Evolutionary conservation across 2,888 invertebrate genomes (phyloP).

Genomic region (Beris morrisii): DNA sequence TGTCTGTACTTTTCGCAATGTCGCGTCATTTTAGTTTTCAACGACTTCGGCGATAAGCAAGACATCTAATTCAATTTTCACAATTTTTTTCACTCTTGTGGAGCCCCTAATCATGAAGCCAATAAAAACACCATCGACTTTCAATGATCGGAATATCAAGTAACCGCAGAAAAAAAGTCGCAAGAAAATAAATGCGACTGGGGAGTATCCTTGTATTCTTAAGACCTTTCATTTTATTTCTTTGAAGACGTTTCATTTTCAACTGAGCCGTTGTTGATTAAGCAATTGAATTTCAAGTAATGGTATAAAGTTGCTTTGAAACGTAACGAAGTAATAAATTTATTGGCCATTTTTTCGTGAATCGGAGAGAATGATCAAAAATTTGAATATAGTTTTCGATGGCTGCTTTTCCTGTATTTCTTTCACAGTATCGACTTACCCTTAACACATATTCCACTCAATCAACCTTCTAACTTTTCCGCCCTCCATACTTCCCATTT

Average conservation of each 20-base stretch:
- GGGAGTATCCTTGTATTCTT: background rate
- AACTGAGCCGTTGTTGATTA: slow-evolving; percentile 11
- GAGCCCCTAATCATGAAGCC: background rate
- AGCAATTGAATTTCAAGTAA: slow-evolving; percentile 24
- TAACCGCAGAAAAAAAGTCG: background rate
- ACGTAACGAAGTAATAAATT: background rate
- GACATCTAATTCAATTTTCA: slow-evolving; percentile 16
- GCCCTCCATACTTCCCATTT: background rate
- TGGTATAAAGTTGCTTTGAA: slow-evolving; percentile 2
- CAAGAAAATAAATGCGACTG: slow-evolving; percentile 1
- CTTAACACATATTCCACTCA: slow-evolving; percentile 28
- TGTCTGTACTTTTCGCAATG: too few species aligned
- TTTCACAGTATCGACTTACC: background rate
- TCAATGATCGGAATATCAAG: slow-evolving; percentile 27
- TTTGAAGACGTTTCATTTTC: slow-evolving; percentile 14
- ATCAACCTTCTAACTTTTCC: slow-evolving; percentile 10
- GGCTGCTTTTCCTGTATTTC: background rate
- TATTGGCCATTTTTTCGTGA: background rate
- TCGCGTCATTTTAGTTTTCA: too few species aligned
- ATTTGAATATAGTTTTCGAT: background rate
- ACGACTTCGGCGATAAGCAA: background rate
- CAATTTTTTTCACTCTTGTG: slow-evolving; percentile 14
- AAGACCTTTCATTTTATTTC: background rate
- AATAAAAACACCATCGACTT: slow-evolving; percentile 26
- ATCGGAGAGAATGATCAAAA: slow-evolving; percentile 1